Percentiles rank a stretch among this genome's conserved stretches.
phyloP scores from a whole-genome alignment of 2,888 invertebrate genomes.

The Macroteleia sp. region DNA sequence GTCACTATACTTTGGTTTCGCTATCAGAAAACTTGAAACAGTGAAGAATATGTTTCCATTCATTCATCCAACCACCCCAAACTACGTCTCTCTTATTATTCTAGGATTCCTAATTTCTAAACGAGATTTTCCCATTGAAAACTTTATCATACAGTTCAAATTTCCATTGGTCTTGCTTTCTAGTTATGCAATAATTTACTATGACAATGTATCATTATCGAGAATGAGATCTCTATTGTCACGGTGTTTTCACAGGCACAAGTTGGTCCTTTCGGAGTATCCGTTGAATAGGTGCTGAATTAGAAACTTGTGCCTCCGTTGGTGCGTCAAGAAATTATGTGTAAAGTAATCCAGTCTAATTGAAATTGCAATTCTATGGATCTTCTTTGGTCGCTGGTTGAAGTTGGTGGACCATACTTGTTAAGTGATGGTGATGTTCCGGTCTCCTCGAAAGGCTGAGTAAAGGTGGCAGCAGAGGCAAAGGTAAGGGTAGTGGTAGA shows the following conservation, averaged over 20 bases:
- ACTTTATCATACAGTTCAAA: slow-evolving; percentile 8
- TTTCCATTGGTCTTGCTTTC: neutral
- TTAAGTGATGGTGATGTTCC: slow-evolving; percentile 83
- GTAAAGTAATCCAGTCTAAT: slow-evolving; percentile 3
- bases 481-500: slow-evolving; percentile 83
- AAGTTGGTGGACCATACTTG: slow-evolving; percentile 80
- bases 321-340: slow-evolving; percentile 2
- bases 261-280: slow-evolving; percentile 61
- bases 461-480: slow-evolving; percentile 85
- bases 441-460: slow-evolving; percentile 83
- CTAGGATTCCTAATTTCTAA: neutral
- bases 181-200: slow-evolving; percentile 29
- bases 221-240: slow-evolving; percentile 66
- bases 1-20: slow-evolving; percentile 68
- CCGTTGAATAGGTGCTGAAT: slow-evolving; percentile 13
- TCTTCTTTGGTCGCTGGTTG: slow-evolving; percentile 81
- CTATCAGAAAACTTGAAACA: slow-evolving; percentile 65
- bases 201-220: slow-evolving; percentile 47
- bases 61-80: slow-evolving; percentile 7
- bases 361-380: slow-evolving; percentile 70
- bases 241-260: slow-evolving; percentile 66
- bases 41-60: slow-evolving; percentile 56
- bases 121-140: slow-evolving; percentile 1
- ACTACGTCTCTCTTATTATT: neutral
- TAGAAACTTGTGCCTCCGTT: slow-evolving; percentile 51